Evolutionary conservation across 2,888 invertebrate species (phyloP), one percentile per base, ranked within the genome.

Genomic region (Alsophila aescularia): DNA sequence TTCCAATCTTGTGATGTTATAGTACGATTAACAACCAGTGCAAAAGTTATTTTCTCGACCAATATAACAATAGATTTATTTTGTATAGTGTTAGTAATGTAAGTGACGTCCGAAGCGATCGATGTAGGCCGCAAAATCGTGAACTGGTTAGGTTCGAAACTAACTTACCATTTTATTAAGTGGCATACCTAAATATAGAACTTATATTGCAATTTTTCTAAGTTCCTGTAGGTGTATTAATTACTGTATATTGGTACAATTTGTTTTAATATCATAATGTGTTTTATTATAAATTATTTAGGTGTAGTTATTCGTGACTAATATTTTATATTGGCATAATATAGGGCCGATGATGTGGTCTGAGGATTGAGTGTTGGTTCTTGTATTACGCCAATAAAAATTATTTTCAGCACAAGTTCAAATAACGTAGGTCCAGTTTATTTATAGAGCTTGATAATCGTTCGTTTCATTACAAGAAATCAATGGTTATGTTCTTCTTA

Each of bases 171-270:
- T 72, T 72, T 77, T 80, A 77, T 85, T 87, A 88, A 89, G 90
- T 91, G 91, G 90, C 90, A 90, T 91, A 90, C 79, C 88, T 90
- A 90, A 88, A 85, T 88, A 88, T 90, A 90, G 87, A 89, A 90
- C 87, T 87, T 88, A 84, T 85, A 90, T 88, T 90, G 90, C 90
- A 90, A 91, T 90, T 90, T 67, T 89, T 83, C 90, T 91, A 90
- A 87, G 91, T 91, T 91, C 91, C 91, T 91, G 90, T 91, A 91
- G 91, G 84, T 85, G 81, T 90, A 90, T 90, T 87, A 80, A 85
- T 86, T 87, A 90, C 85, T 89, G 86, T 88, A 87, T 87, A 87
- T 87, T 81, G 87, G 87, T 90, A 90, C 87, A 89, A 88, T 88
- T 87, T 88, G 87, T 89, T 90, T 88, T 86, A 87, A 77, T 85